These are phyloP conservation scores for Protobothrops flavoviridis DNA, from an alignment of 2,113 vertebrate species.

Conservation along the genomic window DNA sequence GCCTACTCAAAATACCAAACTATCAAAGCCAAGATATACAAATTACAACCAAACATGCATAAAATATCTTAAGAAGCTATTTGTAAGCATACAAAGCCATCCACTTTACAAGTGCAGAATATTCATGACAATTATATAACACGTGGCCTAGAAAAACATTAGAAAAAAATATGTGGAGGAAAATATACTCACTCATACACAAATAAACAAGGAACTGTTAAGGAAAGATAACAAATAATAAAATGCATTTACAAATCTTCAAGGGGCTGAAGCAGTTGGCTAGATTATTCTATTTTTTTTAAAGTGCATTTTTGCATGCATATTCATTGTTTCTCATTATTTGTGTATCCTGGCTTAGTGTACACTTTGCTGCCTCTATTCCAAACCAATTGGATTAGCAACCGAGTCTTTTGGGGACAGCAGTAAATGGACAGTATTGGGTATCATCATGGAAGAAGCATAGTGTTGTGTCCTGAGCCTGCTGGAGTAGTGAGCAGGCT, in stretches of 20 bases:
- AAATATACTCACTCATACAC: neutral
- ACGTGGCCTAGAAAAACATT: neutral
- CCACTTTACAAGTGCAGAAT: neutral
- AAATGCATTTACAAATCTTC: neutral
- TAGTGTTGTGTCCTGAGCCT: no score
- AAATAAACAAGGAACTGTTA: neutral
- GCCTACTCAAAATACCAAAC: neutral
- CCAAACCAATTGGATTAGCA: neutral
- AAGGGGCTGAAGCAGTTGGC: neutral
- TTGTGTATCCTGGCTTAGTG: neutral
- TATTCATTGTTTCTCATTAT: neutral
- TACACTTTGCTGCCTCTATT: neutral
- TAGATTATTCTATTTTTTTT: neutral
- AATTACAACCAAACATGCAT: neutral
- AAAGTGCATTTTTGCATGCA: neutral
- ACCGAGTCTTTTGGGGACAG: neutral
- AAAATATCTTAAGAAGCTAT: neutral
- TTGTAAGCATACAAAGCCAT: neutral
- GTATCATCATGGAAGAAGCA: neutral
- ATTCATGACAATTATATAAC: neutral
- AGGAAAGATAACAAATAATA: neutral
- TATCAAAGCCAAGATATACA: neutral
- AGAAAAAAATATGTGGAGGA: neutral
- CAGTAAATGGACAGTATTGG: neutral
- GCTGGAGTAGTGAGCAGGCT: no score